Conservation (phyloP, 2,113 vertebrate genomes). For the Clarias macrocephalus region DNA sequence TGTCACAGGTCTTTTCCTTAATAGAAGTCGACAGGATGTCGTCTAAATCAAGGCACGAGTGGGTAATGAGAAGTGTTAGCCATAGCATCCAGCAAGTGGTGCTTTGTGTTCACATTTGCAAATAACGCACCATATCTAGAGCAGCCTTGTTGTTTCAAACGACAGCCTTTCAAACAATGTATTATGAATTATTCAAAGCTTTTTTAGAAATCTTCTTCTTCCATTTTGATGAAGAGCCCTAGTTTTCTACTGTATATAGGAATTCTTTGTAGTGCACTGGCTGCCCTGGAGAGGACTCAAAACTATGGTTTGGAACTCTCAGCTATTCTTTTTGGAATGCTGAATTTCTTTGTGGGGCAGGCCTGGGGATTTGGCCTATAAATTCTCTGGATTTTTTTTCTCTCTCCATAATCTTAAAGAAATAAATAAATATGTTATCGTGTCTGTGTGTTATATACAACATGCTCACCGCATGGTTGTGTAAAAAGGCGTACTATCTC, state of each 20-base stretch:
- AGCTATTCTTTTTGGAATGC: constrained; percentile 36
- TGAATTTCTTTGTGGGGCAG: constrained; percentile 5
- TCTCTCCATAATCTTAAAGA: background rate
- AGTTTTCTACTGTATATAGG: constrained; percentile 38
- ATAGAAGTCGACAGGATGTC: constrained; percentile 3
- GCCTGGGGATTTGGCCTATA: constrained; percentile 35
- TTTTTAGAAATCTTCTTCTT: constrained; percentile 33
- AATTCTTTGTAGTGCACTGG: constrained; percentile 22
- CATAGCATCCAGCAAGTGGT: constrained; percentile 32
- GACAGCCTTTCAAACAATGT: constrained; percentile 43
- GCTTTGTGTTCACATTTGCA: constrained; percentile 24
- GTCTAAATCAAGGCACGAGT: background rate
- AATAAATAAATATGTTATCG: background rate
- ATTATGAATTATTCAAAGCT: constrained; percentile 47
- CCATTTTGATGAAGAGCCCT: constrained; percentile 42
- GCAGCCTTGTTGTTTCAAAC: constrained; percentile 46
- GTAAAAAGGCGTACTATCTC: too few species aligned
- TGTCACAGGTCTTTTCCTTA: background rate
- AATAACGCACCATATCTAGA: constrained; percentile 39
- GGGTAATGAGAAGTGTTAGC: constrained; percentile 12
- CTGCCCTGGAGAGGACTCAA: constrained; percentile 39
- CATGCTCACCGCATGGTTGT: too few species aligned
- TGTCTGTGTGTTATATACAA: too few species aligned
- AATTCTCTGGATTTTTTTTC: background rate
- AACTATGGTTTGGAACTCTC: constrained; percentile 27